These are phyloP conservation scores for Gymnopithys bicolor DNA, from an alignment of 2,797 vertebrate genomes.

Conservation along the genomic window DNA sequence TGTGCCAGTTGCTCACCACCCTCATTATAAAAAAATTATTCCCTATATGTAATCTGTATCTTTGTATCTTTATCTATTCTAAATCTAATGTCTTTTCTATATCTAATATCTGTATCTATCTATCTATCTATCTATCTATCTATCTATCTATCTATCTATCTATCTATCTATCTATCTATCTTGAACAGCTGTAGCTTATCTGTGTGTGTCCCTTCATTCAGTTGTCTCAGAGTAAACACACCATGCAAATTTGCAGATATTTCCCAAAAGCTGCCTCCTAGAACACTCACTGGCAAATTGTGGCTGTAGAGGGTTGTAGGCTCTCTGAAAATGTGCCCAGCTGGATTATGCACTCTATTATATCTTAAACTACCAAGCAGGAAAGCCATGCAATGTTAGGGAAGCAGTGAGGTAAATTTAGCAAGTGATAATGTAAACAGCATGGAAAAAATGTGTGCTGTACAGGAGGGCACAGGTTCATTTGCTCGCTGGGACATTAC, in stretches of 20 bases:
- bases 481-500: neutral
- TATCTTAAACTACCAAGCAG: constrained; percentile 8
- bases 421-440: constrained; percentile 25
- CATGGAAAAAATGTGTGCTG: constrained; percentile 27
- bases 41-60: neutral
- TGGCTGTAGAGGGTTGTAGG: neutral
- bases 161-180: neutral
- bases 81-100: neutral
- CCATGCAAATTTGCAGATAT: neutral
- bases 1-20: neutral
- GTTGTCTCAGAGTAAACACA: neutral
- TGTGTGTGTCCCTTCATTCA: neutral
- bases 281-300: neutral
- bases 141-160: neutral
- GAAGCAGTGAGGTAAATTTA: constrained; percentile 50
- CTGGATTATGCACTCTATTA: neutral
- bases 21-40: fast-evolving
- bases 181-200: neutral
- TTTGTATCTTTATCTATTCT: neutral
- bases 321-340: neutral
- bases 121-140: neutral
- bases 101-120: neutral
- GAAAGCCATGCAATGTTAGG: neutral
- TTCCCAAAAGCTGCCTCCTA: neutral
- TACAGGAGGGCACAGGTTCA: neutral